Base-by-base conservation (phyloP, 2,888 invertebrate genomes). In the Willowsia nigromaculata region DNA sequence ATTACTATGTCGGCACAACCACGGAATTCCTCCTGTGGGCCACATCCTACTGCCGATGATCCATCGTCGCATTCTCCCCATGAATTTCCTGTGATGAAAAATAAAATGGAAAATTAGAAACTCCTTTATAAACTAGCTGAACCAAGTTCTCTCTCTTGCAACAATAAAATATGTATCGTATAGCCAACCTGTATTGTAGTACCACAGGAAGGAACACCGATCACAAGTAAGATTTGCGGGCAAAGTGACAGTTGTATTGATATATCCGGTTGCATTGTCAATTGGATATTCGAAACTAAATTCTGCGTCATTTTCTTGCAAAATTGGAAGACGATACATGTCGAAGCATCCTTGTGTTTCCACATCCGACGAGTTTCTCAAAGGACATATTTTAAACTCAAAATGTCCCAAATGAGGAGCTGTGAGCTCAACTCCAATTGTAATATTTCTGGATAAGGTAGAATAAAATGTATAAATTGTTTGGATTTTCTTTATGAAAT, bases 1-100 rank as follows among this genome's bases (percentile, higher is more conserved):
- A 91, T 91, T 0, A 85, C 6, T 22, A 91, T 83, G 56, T 91
- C 91, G 5, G 91, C 78, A 43, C 91, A 91, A 2, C 91, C 91
- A 0, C 90, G 74, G 50, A 91, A 91, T 37, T 80, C 88, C 68
- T 91, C 91, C 25, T 91, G 91, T 15, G 74, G 68, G 0, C 91
- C 91, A 37, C 91, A 91, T 47, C 91, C 91, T 0, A 90, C 40
- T 2, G 13, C 84, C 1, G 18, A 37, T 11, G 87, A 76, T 6
- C 87, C 90, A 81, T 90, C 83, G 18, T 76, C 80, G 59, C 90
- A 90, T 18, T 84, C 53, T 40, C 90, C 90, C 87, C 87, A 88
- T 1, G 87, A 88, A 53, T 90, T 90, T 53, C 90, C 90, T 90
- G 5, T 27, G 40, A 25, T 65, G 65, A 81, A 87, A 56, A 37